Evolutionary conservation across 2,888 invertebrate genomes (phyloP).

Genomic region (Tenthredo mesomela): DNA sequence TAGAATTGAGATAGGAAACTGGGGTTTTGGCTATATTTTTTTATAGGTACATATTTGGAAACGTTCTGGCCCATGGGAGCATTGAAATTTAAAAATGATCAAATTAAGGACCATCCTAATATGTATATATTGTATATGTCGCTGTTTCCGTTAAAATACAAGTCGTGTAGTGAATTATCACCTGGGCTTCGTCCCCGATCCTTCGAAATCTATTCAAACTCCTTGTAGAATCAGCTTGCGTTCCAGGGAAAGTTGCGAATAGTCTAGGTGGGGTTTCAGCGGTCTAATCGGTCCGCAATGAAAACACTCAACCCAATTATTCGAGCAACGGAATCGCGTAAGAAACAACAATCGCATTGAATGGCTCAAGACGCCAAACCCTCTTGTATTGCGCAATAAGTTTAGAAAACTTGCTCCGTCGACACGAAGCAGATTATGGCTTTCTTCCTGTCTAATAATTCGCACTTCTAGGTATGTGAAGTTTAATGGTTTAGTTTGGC

Average conservation of each 20-base stretch:
- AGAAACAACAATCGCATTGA: constrained; percentile 13
- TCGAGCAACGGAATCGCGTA: neutral
- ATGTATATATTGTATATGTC: too few species aligned
- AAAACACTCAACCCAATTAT: constrained; percentile 1
- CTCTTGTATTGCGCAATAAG: neutral
- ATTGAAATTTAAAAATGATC: too few species aligned
- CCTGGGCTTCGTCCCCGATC: neutral
- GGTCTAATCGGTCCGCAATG: neutral
- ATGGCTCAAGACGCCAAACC: neutral
- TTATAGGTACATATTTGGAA: too few species aligned
- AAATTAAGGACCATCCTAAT: too few species aligned
- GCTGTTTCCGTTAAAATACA: neutral
- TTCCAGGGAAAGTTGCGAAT: neutral
- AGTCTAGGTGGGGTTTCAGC: neutral
- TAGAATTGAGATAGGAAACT: too few species aligned
- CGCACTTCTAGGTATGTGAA: neutral
- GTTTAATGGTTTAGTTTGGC: neutral
- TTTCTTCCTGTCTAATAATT: neutral
- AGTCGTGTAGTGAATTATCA: neutral
- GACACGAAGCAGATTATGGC: neutral
- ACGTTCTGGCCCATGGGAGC: too few species aligned
- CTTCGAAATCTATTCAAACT: neutral
- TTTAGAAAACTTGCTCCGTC: neutral
- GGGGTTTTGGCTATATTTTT: too few species aligned
- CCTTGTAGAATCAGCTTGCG: neutral